Evolutionary conservation across 2,888 invertebrate genomes (phyloP), one percentile per base, ranked within the genome.

Genomic region (Parapristionchus giblindavisi): DNA sequence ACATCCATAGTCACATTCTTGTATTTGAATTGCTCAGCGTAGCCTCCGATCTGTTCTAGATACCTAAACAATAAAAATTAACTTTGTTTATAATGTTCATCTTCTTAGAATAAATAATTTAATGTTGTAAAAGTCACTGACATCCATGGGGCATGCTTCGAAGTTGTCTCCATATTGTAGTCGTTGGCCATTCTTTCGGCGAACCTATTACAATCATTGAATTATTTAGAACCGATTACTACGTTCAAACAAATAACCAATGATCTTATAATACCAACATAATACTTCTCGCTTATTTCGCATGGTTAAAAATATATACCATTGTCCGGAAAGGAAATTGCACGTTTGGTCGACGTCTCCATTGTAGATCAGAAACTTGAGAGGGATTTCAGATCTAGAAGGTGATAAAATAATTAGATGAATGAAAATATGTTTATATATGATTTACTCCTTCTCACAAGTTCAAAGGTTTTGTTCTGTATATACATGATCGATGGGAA

Each of bases 361-460:
- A 60, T 83, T 83, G 75, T 81, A 81, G 60, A 83, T 74, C 21
- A 81, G 71, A n/a, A 81, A 61, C 40, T 77, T 65, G 32, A 83
- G 52, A 1, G 72, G 78, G 29, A 75, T 70, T 14, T 65, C 73
- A 29, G 21, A 27, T 5, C 71, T 71, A 58, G 40, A 56, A 58
- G n/a, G n/a, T n/a, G n/a, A n/a, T n/a, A n/a, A n/a, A n/a, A n/a
- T n/a, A n/a, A n/a, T n/a, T n/a, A n/a, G n/a, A n/a, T n/a, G n/a
- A n/a, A n/a, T n/a, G n/a, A n/a, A n/a, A n/a, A n/a, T n/a, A n/a
- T n/a, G n/a, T n/a, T n/a, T n/a, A n/a, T n/a, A n/a, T n/a, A n/a
- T n/a, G n/a, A n/a, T n/a, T n/a, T n/a, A n/a, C n/a, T n/a, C n/a
- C n/a, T n/a, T n/a, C n/a, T n/a, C n/a, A n/a, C n/a, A n/a, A n/a